Percentiles rank a stretch among this genome's conserved stretches.
These are phyloP conservation scores for Steromphala cineraria DNA, from an alignment of 2,888 invertebrate species.

Conservation along the genomic window DNA sequence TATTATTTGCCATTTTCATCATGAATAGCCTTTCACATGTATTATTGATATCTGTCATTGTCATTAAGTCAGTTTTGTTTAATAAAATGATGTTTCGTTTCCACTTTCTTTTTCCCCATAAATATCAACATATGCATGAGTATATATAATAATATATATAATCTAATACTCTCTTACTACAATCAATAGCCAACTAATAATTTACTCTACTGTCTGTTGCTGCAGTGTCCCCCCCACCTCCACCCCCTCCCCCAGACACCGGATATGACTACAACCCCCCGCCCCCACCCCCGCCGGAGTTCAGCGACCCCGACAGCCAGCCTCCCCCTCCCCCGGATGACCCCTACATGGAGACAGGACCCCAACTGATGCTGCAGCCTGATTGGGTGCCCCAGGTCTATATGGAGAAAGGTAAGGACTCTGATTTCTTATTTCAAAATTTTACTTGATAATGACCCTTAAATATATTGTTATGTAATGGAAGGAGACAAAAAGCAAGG, in stretches of 20 bases:
- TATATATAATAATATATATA: background rate
- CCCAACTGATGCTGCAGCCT: conserved; percentile 72
- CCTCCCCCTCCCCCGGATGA: background rate
- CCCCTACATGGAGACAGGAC: conserved; percentile 62
- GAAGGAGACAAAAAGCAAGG: no score
- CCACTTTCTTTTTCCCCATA: background rate
- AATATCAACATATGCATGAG: background rate
- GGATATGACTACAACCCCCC: background rate
- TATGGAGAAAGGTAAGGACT: conserved; percentile 79
- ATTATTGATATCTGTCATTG: no score
- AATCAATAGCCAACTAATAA: no score
- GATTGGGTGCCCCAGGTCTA: conserved; percentile 97
- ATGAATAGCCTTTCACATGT: no score
- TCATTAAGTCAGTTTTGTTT: no score
- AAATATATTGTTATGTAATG: no score
- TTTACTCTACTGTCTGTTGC: conserved; percentile 34
- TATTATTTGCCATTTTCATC: no score
- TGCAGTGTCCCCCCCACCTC: background rate
- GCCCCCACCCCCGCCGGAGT: background rate
- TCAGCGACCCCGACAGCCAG: conserved; percentile 1
- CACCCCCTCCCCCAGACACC: background rate
- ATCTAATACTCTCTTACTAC: no score
- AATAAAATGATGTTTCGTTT: background rate
- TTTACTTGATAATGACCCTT: no score
- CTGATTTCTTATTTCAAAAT: no score